A percentile compares a stretch with the other conserved stretches of the same genome.
phyloP scores from a whole-genome alignment of 2,113 vertebrate species.

The Sylvietta virens region DNA sequence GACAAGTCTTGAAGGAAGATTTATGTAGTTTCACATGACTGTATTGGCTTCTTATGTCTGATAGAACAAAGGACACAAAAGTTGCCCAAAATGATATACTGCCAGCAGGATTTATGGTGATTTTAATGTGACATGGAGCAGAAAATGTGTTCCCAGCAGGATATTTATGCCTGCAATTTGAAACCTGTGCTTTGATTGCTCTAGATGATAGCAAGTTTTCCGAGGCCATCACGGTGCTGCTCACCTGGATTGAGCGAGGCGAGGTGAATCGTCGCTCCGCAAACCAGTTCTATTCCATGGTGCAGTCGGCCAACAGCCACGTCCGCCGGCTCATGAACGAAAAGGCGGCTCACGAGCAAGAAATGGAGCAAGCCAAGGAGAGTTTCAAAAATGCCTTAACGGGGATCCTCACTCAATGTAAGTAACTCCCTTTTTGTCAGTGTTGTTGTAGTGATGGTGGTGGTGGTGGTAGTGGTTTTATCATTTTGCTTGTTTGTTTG shows the following conservation, averaged over 20 bases:
- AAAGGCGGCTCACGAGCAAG: conserved; percentile 84
- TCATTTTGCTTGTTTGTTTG: conserved; percentile 50
- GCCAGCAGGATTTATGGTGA: conserved; percentile 7
- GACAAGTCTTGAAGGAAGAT: background rate
- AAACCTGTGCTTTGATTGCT: conserved; percentile 30
- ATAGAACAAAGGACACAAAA: background rate
- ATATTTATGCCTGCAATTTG: conserved; percentile 43
- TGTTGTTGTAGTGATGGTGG: conserved; percentile 40
- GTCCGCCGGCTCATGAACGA: conserved; percentile 85
- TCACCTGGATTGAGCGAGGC: conserved; percentile 86
- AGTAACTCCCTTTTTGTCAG: conserved; percentile 67
- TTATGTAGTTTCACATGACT: background rate
- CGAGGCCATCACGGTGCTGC: conserved; percentile 83
- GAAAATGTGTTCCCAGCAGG: conserved; percentile 11
- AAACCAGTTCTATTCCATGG: conserved; percentile 92
- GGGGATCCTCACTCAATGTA: conserved; percentile 88
- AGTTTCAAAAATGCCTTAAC: conserved; percentile 85
- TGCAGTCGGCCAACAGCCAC: conserved; percentile 87
- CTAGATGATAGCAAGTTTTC: conserved; percentile 90
- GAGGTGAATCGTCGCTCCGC: conserved; percentile 86
- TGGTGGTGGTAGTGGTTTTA: conserved; percentile 45
- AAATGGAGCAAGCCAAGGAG: conserved; percentile 88
- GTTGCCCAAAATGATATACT: background rate
- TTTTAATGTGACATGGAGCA: conserved; percentile 20
- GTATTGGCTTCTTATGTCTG: background rate